Evolutionary conservation across 2,113 vertebrate genomes (phyloP).

Genomic region (Notarius quadriscutis): DNA sequence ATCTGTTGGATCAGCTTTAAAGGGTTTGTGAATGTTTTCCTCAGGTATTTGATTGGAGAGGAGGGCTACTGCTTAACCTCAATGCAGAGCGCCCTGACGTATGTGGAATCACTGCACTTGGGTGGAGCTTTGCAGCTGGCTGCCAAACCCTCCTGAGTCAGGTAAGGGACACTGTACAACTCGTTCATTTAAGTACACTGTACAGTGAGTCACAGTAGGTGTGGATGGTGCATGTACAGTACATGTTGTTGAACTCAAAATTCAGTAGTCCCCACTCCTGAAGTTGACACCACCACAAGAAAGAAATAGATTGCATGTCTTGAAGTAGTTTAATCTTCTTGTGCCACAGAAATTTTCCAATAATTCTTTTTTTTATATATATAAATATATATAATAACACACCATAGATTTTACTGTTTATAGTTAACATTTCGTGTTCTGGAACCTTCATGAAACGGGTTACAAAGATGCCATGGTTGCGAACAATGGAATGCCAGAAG

Average conservation of each 20-base stretch:
- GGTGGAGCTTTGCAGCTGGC: constrained; percentile 45
- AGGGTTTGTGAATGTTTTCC: constrained; percentile 27
- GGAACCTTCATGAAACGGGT: neutral
- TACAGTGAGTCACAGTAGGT: neutral
- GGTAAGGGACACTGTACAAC: constrained; percentile 51
- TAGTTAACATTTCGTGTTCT: neutral
- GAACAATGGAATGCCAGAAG: neutral
- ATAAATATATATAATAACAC: no score
- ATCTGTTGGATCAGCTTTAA: neutral
- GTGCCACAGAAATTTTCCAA: neutral
- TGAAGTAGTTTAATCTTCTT: neutral
- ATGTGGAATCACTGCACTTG: constrained; percentile 80
- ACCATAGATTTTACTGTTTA: neutral
- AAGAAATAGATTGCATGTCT: no score
- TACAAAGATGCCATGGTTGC: neutral
- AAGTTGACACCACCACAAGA: neutral
- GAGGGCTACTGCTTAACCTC: constrained; percentile 96
- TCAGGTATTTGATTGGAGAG: constrained; percentile 91
- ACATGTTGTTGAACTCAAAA: neutral
- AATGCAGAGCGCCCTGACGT: constrained; percentile 88
- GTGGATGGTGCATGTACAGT: neutral
- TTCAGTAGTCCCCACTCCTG: neutral
- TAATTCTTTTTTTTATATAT: no score
- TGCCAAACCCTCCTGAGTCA: constrained; percentile 57
- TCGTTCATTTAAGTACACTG: neutral